Base-by-base conservation (phyloP, 1,140 invertebrate species). In the Macrostomum lignano region DNA sequence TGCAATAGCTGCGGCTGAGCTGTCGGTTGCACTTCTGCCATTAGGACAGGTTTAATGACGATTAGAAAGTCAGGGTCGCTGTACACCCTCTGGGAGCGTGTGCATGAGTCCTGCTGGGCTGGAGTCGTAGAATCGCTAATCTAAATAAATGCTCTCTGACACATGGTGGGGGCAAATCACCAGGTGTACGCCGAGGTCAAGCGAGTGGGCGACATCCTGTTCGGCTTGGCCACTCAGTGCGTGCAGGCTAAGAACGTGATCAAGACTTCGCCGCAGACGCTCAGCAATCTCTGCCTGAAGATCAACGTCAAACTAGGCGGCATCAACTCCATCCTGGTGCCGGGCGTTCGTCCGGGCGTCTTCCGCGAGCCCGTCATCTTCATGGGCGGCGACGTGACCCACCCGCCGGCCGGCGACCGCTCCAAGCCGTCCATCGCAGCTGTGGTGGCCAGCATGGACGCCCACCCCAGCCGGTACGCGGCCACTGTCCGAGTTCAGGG, bases 141-240 rank as follows among this genome's bases (percentile, higher is more conserved):
- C n/a, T n/a, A n/a, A n/a, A n/a, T n/a, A n/a, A n/a, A n/a, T n/a
- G n/a, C n/a, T n/a, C n/a, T n/a, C n/a, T n/a, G n/a, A n/a, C n/a
- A n/a, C n/a, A n/a, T n/a, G n/a, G n/a, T n/a, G n/a, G n/a, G n/a
- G n/a, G n/a, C n/a, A n/a, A n/a, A n/a, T n/a, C n/a, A n/a, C n/a
- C n/a, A n/a, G n/a, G n/a, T n/a, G n/a, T n/a, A n/a, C n/a, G n/a
- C 91, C 39, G 91, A 98, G 65, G 88, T 98, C 2, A 98, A 98
- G 58, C 67, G 91, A 44, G 88, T 98, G 7, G 91, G 91, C 38
- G 91, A 98, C 60, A 98, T 91, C 3, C 74, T 94, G 11, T 65
- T 98, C 36, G 91, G 91, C 31, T 84, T 99, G 73, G 91, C 91
- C 25, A 99, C 91, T 21, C 91, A 99, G 59, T 98, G 91, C 63